phyloP scores from a whole-genome alignment of 2,113 vertebrate species.

The Pseudorasbora parva region DNA sequence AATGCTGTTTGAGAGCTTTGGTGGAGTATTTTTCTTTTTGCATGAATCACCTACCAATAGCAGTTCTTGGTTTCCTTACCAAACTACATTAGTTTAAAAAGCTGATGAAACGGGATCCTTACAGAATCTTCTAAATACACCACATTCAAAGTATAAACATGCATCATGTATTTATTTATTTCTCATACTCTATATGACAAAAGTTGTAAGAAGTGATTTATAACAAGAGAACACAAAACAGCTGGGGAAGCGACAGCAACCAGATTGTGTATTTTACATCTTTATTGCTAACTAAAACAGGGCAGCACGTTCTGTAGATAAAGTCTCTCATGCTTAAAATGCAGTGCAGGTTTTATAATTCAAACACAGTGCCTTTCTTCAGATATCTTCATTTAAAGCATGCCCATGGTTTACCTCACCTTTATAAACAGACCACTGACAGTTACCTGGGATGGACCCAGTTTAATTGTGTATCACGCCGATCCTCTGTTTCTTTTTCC shows the following conservation, averaged over 20 bases:
- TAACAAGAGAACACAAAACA: background rate
- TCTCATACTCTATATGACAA: background rate
- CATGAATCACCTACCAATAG: too few species aligned
- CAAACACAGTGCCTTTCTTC: background rate
- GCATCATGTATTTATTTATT: constrained; percentile 6
- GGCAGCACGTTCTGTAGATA: background rate
- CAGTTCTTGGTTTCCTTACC: too few species aligned
- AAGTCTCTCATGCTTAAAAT: constrained; percentile 20
- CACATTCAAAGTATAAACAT: background rate
- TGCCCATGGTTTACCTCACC: background rate
- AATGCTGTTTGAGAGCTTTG: too few species aligned
- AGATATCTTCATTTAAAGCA: background rate
- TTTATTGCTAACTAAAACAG: constrained; percentile 36
- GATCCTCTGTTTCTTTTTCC: constrained; percentile 40
- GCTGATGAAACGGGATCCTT: too few species aligned
- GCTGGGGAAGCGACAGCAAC: background rate
- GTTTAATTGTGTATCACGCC: constrained; percentile 69
- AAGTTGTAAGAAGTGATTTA: background rate
- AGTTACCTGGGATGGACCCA: constrained; percentile 65
- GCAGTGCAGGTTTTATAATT: constrained; percentile 15
- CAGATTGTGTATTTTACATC: constrained; percentile 24
- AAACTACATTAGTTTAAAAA: too few species aligned
- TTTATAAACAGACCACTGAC: constrained; percentile 43
- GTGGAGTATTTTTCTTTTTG: too few species aligned
- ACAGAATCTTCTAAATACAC: background rate